A percentile compares a stretch with the other conserved stretches of the same genome.
Evolutionary conservation across 2,888 invertebrate species (phyloP).

Genomic region (Bimastos eiseni): DNA sequence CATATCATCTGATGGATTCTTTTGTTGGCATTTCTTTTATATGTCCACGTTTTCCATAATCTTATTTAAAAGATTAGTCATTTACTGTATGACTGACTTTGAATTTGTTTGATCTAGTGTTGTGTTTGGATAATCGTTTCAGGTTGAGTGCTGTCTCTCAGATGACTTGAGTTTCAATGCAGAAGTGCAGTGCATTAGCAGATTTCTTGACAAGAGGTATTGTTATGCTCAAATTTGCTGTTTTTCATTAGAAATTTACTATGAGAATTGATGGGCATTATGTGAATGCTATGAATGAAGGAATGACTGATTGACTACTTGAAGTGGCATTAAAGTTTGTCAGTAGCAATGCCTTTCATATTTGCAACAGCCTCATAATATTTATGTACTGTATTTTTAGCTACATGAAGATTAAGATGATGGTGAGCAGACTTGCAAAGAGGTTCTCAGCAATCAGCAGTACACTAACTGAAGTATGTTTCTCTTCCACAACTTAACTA

Average conservation of each 20-base stretch:
- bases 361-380: not conserved
- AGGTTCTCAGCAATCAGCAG: not conserved
- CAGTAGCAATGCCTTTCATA: too few species aligned
- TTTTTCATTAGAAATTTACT: not conserved
- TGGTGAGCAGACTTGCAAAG: not conserved
- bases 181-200: not conserved
- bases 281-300: not conserved
- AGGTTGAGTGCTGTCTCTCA: not conserved
- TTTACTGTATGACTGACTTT: not conserved
- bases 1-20: too few species aligned
- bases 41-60: not conserved
- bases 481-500: not conserved
- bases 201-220: not conserved
- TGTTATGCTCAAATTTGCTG: not conserved
- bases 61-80: not conserved
- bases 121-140: not conserved
- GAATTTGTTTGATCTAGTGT: not conserved
- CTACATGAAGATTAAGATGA: conserved; percentile 13
- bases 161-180: conserved; percentile 5
- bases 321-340: not conserved
- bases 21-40: too few species aligned
- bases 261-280: not conserved
- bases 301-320: not conserved
- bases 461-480: not conserved
- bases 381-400: not conserved